phyloP scores from a whole-genome alignment of 2,113 vertebrate species.

The Psammodynastes pulverulentus region DNA sequence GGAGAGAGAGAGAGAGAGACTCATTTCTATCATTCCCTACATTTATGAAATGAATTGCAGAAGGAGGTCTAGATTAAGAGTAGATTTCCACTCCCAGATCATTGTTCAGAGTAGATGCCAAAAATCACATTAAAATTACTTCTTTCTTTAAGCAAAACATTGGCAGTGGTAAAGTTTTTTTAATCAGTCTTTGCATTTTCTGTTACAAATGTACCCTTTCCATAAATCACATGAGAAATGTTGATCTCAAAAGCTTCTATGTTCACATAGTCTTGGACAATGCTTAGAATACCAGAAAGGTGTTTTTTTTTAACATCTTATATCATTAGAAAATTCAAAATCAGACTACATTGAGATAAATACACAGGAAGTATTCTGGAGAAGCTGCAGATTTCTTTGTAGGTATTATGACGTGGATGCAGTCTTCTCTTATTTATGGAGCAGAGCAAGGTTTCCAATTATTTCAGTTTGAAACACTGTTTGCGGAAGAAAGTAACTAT shows the following conservation, averaged over 20 bases:
- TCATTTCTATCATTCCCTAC: neutral
- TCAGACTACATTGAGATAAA: neutral
- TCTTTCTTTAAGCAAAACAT: neutral
- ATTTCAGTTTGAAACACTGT: neutral
- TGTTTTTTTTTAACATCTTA: neutral
- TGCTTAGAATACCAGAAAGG: neutral
- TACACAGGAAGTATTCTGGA: neutral
- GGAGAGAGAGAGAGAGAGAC: too few species aligned
- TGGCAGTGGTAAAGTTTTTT: neutral
- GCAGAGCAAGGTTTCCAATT: neutral
- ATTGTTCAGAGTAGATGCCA: neutral
- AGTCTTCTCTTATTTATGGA: neutral
- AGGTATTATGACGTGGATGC: neutral
- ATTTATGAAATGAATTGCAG: neutral
- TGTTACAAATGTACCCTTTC: neutral
- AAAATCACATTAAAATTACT: neutral
- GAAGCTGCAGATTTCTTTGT: neutral
- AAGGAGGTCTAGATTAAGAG: neutral
- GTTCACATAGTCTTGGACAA: neutral
- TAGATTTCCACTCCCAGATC: neutral
- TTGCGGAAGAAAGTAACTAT: neutral
- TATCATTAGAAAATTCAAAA: neutral
- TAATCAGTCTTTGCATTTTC: neutral
- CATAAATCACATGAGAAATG: neutral
- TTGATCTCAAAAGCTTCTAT: neutral